phyloP scores from a whole-genome alignment of 2,888 invertebrate genomes.

The Lissocephala sabroskyi region DNA sequence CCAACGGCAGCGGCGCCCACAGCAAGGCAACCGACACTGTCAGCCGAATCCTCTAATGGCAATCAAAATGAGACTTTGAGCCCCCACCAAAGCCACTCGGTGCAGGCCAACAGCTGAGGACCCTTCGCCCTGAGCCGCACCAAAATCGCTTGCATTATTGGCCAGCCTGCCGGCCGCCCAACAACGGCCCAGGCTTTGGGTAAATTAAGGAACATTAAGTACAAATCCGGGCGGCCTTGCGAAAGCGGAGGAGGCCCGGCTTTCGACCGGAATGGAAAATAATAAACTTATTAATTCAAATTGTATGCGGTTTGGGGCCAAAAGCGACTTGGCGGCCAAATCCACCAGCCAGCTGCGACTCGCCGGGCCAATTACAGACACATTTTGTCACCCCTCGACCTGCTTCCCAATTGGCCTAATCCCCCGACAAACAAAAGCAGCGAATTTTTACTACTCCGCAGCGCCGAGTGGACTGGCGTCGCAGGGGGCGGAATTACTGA shows the following conservation, averaged over 20 bases:
- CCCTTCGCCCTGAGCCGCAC: conserved; percentile 10
- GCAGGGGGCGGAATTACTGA: too few species aligned
- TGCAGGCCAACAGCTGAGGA: conserved; percentile 36
- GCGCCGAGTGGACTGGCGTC: conserved; percentile 8
- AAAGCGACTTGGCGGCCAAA: conserved; percentile 37
- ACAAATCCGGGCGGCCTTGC: conserved; percentile 43
- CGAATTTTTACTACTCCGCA: conserved; percentile 15
- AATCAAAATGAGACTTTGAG: conserved; percentile 45
- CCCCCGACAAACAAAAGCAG: conserved; percentile 24
- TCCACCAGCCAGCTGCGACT: conserved; percentile 41
- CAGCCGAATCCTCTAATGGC: conserved; percentile 7
- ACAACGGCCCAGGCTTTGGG: conserved; percentile 1
- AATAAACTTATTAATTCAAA: conserved; percentile 58
- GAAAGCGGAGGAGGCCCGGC: not conserved
- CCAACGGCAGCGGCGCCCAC: too few species aligned
- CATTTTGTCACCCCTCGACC: conserved; percentile 20
- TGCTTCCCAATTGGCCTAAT: conserved; percentile 14
- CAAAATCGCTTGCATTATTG: conserved; percentile 5
- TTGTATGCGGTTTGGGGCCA: conserved; percentile 25
- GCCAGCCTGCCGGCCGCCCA: not conserved
- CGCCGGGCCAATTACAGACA: conserved; percentile 40
- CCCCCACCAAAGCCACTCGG: conserved; percentile 21
- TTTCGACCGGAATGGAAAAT: conserved; percentile 40
- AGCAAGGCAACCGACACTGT: too few species aligned
- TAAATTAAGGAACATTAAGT: conserved; percentile 55